phyloP scores from a whole-genome alignment of 2,113 vertebrate species.

The Bucco capensis region DNA sequence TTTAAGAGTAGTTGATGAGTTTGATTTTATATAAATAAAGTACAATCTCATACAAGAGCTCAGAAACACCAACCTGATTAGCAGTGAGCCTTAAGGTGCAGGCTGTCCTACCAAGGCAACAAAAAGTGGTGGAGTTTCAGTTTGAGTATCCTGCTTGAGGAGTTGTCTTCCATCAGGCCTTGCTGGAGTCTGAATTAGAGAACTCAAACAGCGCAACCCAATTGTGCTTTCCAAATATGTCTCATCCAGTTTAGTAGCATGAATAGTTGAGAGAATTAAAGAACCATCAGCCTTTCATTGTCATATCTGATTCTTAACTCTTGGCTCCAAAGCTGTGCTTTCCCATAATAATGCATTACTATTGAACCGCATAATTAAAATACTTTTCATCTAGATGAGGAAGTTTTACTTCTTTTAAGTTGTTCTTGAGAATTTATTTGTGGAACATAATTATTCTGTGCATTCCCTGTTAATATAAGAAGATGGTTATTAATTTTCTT shows the following conservation, averaged over 20 bases:
- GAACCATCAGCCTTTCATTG: not conserved
- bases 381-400: conserved; percentile 38
- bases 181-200: not conserved
- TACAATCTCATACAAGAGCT: not conserved
- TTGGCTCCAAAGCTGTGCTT: conserved; percentile 15
- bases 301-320: conserved; percentile 21
- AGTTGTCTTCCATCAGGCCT: not conserved
- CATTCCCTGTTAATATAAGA: not conserved
- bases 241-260: not conserved
- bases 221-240: not conserved
- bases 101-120: not conserved
- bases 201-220: not conserved
- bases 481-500: conserved; percentile 6
- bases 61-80: not conserved
- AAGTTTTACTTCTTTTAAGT: conserved; percentile 3
- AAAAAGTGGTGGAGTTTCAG: not conserved
- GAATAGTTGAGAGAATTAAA: conserved; percentile 13
- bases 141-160: not conserved
- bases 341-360: not conserved
- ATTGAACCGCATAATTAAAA: conserved; percentile 1
- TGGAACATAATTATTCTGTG: not conserved
- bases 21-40: not conserved
- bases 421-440: conserved; percentile 14
- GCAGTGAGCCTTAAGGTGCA: not conserved
- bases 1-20: not conserved